A percentile compares a stretch with the other conserved stretches of the same genome.
These are phyloP conservation scores for Pipra filicauda DNA, from an alignment of 2,113 vertebrate genomes.

Conservation along the genomic window DNA sequence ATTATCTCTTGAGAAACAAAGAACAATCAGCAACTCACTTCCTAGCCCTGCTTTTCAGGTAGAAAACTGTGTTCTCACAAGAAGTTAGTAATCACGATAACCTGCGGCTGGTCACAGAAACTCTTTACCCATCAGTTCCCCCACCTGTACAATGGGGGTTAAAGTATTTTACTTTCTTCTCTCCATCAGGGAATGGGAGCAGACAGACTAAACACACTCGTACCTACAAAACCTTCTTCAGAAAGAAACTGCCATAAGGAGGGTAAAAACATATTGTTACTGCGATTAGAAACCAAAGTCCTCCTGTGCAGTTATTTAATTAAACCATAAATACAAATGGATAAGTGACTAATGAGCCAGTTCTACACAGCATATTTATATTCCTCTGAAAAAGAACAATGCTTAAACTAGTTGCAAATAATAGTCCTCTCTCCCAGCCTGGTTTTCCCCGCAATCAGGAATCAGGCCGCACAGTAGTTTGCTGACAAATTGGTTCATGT, in stretches of 20 bases:
- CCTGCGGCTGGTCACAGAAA: not conserved
- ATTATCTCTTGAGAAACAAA: not conserved
- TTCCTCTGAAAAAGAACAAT: conserved; percentile 35
- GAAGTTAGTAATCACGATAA: not conserved
- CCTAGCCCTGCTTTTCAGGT: not conserved
- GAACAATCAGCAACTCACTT: not conserved
- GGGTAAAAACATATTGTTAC: not conserved
- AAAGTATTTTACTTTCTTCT: not conserved
- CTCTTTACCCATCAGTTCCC: not conserved
- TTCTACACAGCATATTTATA: conserved; percentile 32
- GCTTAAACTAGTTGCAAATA: conserved; percentile 40
- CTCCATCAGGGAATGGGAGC: not conserved
- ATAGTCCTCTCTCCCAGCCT: conserved; percentile 21
- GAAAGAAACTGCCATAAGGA: not conserved
- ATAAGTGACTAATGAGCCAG: conserved; percentile 55
- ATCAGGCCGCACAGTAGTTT: conserved; percentile 54
- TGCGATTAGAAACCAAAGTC: conserved; percentile 16
- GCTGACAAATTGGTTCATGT: conserved; percentile 67
- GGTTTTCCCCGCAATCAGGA: conserved; percentile 30
- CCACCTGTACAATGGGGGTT: fast-evolving
- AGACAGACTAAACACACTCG: not conserved
- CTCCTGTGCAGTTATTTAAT: conserved; percentile 45
- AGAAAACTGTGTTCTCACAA: not conserved
- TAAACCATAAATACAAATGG: conserved; percentile 57
- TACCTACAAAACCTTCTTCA: not conserved